Percentiles rank a stretch among this genome's conserved stretches.
phyloP scores from a whole-genome alignment of 2,888 invertebrate species.

The Lithosia quadra region DNA sequence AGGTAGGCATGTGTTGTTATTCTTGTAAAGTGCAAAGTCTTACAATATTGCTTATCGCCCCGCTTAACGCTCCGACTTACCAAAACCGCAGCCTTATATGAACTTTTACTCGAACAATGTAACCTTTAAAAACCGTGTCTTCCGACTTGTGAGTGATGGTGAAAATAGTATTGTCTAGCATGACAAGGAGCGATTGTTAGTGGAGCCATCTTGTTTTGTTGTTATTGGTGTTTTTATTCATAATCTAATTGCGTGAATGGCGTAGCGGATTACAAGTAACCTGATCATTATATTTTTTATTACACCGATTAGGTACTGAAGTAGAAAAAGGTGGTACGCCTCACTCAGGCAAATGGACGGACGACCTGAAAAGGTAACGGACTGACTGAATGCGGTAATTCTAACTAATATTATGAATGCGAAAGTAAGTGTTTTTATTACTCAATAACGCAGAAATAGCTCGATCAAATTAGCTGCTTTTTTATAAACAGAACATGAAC shows the following conservation, averaged over 20 bases:
- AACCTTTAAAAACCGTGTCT: slow-evolving; percentile 27
- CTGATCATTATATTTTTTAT: not conserved
- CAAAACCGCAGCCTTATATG: not conserved
- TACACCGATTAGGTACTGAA: not conserved
- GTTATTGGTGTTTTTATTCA: not conserved
- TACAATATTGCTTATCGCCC: not conserved
- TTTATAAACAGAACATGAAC: no score
- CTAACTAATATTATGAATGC: no score
- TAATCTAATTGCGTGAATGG: not conserved
- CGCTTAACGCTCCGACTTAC: slow-evolving; percentile 12
- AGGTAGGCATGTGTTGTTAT: no score
- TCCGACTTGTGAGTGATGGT: slow-evolving; percentile 26
- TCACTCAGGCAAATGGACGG: no score
- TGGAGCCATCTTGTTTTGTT: slow-evolving; percentile 2
- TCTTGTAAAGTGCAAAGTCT: no score
- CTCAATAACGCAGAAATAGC: no score
- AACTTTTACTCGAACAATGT: slow-evolving; percentile 54
- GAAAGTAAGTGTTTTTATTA: no score
- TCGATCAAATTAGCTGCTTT: no score
- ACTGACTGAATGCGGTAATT: no score
- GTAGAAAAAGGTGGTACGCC: no score
- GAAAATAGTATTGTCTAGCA: slow-evolving; percentile 34
- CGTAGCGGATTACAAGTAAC: not conserved
- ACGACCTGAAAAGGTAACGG: no score
- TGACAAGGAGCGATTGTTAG: slow-evolving; percentile 23